Percentiles rank a stretch among this genome's conserved stretches.
phyloP scores from a whole-genome alignment of 2,797 vertebrate species.

The Acipenser oxyrinchus region DNA sequence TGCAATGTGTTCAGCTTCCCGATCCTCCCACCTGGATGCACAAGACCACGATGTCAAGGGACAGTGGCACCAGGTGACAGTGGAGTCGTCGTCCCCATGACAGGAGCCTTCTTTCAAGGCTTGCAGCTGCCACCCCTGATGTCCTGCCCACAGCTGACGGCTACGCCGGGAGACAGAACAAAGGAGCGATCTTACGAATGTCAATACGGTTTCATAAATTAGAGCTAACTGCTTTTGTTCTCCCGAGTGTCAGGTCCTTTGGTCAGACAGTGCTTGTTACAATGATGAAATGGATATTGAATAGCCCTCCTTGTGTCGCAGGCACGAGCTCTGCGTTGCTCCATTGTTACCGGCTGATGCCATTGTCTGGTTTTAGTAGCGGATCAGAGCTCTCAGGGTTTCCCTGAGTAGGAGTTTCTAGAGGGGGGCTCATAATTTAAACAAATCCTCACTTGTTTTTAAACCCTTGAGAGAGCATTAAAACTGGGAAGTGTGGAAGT shows the following conservation, averaged over 20 bases:
- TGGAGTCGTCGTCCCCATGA: slow-evolving; percentile 35
- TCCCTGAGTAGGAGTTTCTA: background rate
- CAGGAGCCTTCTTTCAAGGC: slow-evolving; percentile 50
- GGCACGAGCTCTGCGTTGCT: slow-evolving; percentile 51
- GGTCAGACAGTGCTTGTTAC: slow-evolving; percentile 64
- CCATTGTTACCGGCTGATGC: slow-evolving; percentile 55
- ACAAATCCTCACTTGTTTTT: slow-evolving; percentile 43
- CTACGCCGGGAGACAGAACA: slow-evolving; percentile 50
- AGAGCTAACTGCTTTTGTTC: slow-evolving; percentile 71
- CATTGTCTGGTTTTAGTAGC: slow-evolving; percentile 44
- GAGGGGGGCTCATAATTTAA: slow-evolving; percentile 51
- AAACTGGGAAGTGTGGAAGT: no score
- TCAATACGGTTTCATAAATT: slow-evolving; percentile 72
- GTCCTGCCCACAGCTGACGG: slow-evolving; percentile 66
- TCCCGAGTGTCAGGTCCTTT: slow-evolving; percentile 63
- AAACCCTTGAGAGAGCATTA: slow-evolving; percentile 35
- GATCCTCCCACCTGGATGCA: slow-evolving; percentile 61
- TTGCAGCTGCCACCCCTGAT: slow-evolving; percentile 69
- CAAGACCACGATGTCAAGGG: slow-evolving; percentile 38
- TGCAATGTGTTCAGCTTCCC: slow-evolving; percentile 67
- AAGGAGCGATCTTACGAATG: slow-evolving; percentile 59
- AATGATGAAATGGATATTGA: slow-evolving; percentile 70
- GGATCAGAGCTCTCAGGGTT: slow-evolving; percentile 37
- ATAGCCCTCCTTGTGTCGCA: slow-evolving; percentile 54
- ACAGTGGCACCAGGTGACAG: slow-evolving; percentile 53